phyloP scores from a whole-genome alignment of 1,140 invertebrate species.

The Diachasmimorpha longicaudata region DNA sequence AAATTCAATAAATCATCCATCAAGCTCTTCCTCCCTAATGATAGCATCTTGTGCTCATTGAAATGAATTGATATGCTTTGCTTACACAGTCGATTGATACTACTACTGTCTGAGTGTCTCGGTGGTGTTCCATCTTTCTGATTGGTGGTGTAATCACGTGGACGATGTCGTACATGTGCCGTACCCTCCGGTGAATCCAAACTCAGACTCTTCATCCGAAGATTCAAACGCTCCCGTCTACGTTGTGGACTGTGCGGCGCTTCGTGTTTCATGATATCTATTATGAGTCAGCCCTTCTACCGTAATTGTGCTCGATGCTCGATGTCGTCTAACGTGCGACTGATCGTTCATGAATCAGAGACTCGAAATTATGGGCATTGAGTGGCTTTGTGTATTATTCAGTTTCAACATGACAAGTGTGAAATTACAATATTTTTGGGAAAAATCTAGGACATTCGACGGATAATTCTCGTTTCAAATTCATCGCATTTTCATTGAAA shows the following conservation, averaged over 20 bases:
- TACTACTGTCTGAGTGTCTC: constrained; percentile 65
- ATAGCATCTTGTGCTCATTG: neutral
- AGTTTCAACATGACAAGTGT: neutral
- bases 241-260: constrained; percentile 89
- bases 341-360: constrained; percentile 32
- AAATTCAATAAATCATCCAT: neutral
- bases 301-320: constrained; percentile 35
- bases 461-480: too few relatives aligned
- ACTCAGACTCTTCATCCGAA: constrained; percentile 97
- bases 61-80: constrained; percentile 1
- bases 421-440: too few relatives aligned
- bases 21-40: too few relatives aligned
- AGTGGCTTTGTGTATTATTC: neutral
- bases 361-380: constrained; percentile 21
- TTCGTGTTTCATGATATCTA: constrained; percentile 63
- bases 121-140: constrained; percentile 63
- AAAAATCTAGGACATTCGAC: too few relatives aligned
- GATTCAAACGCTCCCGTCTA: constrained; percentile 91
- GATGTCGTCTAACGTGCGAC: constrained; percentile 43
- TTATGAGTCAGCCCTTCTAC: constrained; percentile 39
- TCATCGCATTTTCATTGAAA: too few relatives aligned
- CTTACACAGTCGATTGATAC: constrained; percentile 64
- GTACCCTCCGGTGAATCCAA: constrained; percentile 94
- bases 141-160: constrained; percentile 63
- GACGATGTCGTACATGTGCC: constrained; percentile 80